Conservation (phyloP, 2,888 invertebrate genomes). For the Biston betularia region DNA sequence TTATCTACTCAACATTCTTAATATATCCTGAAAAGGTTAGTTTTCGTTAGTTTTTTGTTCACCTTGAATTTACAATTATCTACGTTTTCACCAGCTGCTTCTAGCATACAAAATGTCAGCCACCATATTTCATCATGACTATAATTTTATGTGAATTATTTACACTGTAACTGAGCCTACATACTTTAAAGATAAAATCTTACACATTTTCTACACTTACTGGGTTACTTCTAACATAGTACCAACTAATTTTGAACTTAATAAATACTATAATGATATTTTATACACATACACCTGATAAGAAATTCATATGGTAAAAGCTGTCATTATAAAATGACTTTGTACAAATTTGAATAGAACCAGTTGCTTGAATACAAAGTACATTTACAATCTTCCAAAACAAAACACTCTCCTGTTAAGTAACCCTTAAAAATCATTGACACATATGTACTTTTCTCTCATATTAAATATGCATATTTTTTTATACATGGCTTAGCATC, state of each 20-base stretch:
- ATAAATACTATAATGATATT: too few relatives aligned
- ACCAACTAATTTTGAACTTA: too few relatives aligned
- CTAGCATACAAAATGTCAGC: constrained; percentile 47
- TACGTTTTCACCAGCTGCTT: constrained; percentile 26
- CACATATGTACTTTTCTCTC: too few relatives aligned
- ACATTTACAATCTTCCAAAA: not conserved
- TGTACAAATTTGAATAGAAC: not conserved
- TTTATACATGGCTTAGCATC: not conserved
- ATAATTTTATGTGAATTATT: not conserved
- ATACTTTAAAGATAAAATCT: not conserved
- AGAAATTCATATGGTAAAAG: not conserved
- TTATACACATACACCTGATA: not conserved
- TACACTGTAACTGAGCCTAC: not conserved
- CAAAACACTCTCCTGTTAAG: too few relatives aligned
- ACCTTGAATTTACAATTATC: constrained; percentile 42
- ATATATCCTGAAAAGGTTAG: not conserved
- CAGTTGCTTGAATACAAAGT: not conserved
- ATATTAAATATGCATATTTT: too few relatives aligned
- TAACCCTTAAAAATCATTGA: too few relatives aligned
- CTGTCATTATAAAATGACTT: not conserved
- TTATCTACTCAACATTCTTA: not conserved
- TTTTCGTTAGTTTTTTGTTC: constrained; percentile 32
- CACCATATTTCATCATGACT: constrained; percentile 8
- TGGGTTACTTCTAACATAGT: too few relatives aligned
- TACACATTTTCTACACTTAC: too few relatives aligned